Evolutionary conservation across 2,113 vertebrate species (phyloP), one percentile per base, ranked within the genome.

Genomic region (Oreochromis aureus): DNA sequence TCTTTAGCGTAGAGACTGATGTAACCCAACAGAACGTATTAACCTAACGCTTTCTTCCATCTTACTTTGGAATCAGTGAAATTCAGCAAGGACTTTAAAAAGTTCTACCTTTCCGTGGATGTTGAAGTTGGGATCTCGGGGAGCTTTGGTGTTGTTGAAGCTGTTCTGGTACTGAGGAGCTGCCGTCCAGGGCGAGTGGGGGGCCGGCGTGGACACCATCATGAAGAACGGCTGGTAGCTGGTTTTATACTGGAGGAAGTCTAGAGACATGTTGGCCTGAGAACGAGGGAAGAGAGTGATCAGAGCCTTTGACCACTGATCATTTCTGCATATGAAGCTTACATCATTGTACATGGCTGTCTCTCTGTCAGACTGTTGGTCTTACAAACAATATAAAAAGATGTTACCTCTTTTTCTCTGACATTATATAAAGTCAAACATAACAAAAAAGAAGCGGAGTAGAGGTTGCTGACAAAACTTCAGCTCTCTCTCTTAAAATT

Each of bases 161-260:
- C 92, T 90, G 89, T 96, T 94, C n/a, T 96, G 95, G 84, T 99
- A 99, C 93, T 99, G 98, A 13, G 99, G 98, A 18, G 98, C 98
- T 1, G 98, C 95, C 1, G 96, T 98, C 99, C 99, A 99, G 10
- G 98, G 99, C 0, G 98, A 98, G 87, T 99, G 99, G 0, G 99
- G 98, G 3, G 99, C 99, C 22, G 98, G 98, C 0, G 98, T 98
- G 84, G 98, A 98, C 2, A 99, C 97, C 98, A 99, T 98, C 98
- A 99, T 99, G 93, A 99, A 99, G 96, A 99, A 99, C 0, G 99
- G 98, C 76, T 96, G 96, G 3, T 94, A 97, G 94, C 97, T 99
- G 51, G 97, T 98, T 92, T 98, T 99, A 89, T 97, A 97, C 86
- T 97, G 97, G 87, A 99, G 96, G 95, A 99, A 99, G 88, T 98